A percentile compares a stretch with the other conserved stretches of the same genome.
Conservation (phyloP, 2,888 invertebrate species). For the Heliconius ismenius region DNA sequence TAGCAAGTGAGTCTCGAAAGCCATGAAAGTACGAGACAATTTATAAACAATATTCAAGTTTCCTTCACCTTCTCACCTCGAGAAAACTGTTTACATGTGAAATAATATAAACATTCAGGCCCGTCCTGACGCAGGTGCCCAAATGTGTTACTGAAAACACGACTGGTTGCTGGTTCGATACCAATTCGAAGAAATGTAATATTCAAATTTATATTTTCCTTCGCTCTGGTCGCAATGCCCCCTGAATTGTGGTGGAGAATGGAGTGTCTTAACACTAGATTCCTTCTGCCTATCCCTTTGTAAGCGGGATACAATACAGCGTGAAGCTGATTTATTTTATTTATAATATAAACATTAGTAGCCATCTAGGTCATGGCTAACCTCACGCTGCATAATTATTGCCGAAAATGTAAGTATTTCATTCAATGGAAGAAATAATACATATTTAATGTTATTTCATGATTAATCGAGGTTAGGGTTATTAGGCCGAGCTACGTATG, state of each 20-base stretch:
- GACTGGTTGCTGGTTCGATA: no score
- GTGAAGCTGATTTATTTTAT: no score
- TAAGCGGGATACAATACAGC: no score
- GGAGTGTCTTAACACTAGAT: no score
- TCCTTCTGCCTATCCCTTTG: no score
- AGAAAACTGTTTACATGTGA: slow-evolving; percentile 3
- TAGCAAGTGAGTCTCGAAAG: background rate
- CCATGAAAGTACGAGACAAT: background rate
- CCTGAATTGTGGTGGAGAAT: no score
- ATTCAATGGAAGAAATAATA: background rate
- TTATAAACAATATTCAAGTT: background rate
- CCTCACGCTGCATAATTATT: slow-evolving; percentile 15
- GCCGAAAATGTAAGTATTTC: slow-evolving; percentile 11
- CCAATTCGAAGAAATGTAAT: no score
- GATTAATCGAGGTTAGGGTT: slow-evolving; percentile 37
- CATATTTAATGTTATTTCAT: slow-evolving; percentile 7
- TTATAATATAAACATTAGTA: slow-evolving; percentile 9
- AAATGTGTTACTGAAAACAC: no score
- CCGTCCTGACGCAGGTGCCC: no score
- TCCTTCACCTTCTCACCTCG: slow-evolving; percentile 3
- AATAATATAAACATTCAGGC: slow-evolving; percentile 6
- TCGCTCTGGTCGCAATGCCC: no score
- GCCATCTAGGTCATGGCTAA: slow-evolving; percentile 17
- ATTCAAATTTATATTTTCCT: no score
- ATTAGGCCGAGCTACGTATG: slow-evolving; percentile 27